Percentiles rank a stretch among this genome's conserved stretches.
These are phyloP conservation scores for Hesperia comma DNA, from an alignment of 2,888 invertebrate species.

Conservation along the genomic window DNA sequence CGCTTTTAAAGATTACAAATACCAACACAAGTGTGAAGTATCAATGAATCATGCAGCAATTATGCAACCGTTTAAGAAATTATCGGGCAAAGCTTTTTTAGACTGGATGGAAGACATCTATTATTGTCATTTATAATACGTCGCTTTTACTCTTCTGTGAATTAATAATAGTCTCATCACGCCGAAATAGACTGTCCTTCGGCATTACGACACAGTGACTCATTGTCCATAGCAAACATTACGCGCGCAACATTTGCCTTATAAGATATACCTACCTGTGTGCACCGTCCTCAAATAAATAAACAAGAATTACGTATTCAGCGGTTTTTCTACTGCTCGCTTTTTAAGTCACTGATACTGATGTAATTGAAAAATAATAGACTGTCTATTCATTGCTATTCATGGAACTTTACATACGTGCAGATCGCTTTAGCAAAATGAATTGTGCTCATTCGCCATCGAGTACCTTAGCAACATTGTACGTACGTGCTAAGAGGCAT, in stretches of 20 bases:
- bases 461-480: constrained; percentile 9
- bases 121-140: constrained; percentile 31
- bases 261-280: constrained; percentile 58
- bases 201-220: constrained; percentile 74
- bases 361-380: constrained; percentile 64
- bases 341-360: constrained; percentile 56
- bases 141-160: constrained; percentile 50
- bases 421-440: constrained; percentile 32
- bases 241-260: constrained; percentile 64
- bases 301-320: constrained; percentile 66
- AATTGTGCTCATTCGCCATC: constrained; percentile 10
- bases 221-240: constrained; percentile 66
- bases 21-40: constrained; percentile 32
- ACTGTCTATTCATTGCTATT: constrained; percentile 60
- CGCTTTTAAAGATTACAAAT: constrained; percentile 31
- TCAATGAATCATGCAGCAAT: constrained; percentile 38
- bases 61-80: constrained; percentile 35
- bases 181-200: constrained; percentile 79
- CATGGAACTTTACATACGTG: constrained; percentile 54
- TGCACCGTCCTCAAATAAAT: constrained; percentile 67
- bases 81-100: constrained; percentile 36
- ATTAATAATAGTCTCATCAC: constrained; percentile 73
- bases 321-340: constrained; percentile 73
- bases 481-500: constrained; percentile 28
- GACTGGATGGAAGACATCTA: constrained; percentile 21